Conservation (phyloP, 2,797 vertebrate species). For the Anas bernieri region DNA sequence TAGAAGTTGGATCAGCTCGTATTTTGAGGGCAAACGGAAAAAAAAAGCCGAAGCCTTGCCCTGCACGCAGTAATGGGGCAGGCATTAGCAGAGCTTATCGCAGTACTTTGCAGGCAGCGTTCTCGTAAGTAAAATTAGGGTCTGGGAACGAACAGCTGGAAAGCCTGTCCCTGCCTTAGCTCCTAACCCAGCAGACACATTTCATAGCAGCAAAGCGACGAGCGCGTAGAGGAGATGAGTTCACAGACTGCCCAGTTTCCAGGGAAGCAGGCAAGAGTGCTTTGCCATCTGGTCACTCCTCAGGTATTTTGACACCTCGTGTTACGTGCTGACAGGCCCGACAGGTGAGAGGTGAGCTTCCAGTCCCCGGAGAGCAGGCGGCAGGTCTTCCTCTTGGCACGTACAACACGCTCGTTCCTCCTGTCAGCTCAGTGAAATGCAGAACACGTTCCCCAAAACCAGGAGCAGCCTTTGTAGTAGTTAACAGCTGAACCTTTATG, state of each 20-base stretch:
- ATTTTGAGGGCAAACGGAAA: constrained; percentile 11
- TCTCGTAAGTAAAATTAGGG: background rate
- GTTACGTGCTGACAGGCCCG: background rate
- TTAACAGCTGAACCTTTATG: background rate
- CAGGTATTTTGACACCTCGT: background rate
- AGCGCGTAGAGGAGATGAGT: background rate
- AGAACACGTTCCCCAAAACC: background rate
- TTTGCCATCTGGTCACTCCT: constrained; percentile 5
- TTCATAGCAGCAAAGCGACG: background rate
- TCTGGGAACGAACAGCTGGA: background rate
- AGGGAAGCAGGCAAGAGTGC: background rate
- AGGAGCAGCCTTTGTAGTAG: background rate
- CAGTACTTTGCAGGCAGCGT: background rate
- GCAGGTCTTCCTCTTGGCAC: background rate
- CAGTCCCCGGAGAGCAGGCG: background rate
- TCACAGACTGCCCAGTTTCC: background rate
- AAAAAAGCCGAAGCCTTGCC: background rate
- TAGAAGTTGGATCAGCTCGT: constrained; percentile 24
- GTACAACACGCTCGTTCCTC: background rate
- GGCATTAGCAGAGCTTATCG: background rate
- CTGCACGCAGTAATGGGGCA: background rate
- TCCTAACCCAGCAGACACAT: background rate
- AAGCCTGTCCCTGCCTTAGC: background rate
- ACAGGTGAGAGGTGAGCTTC: background rate
- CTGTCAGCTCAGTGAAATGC: background rate